Base-by-base conservation (phyloP, 92 coral and sea anemone genomes). In the Porites evermanni region DNA sequence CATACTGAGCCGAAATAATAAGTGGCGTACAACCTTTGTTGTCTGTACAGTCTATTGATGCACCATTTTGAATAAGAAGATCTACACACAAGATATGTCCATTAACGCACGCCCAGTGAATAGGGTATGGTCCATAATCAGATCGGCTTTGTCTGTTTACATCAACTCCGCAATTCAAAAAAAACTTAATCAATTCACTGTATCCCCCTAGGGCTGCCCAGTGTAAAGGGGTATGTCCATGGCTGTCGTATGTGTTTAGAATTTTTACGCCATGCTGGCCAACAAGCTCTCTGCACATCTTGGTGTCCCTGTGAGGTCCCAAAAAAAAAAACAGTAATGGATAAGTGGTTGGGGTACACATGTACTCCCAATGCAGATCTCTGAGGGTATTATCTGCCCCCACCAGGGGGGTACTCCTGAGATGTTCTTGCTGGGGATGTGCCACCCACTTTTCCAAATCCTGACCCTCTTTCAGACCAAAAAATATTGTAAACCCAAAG, bases 21-120 rank as follows among this genome's bases (percentile, higher is more conserved):
- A 96, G 87, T 53, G 99, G 99, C 53, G 99, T 91, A 60, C 99
- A 96, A 17, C 98, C 96, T 78, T 94, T 96, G 75, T 96, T 96
- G 82, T 96, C 99, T 6, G 91, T 82, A 74, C 89, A 81, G 79
- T 96, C 94, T 70, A 96, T 81, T 50, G 88, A 88, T 2, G 96
- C 99, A 53, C 99, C 99, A 83, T 96, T 95, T 85, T 95, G 99
- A 65, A 96, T 75, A 70, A 96, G 90, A 69, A 96, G 90, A 85
- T 96, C 99, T 18, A 96, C 98, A 20, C 96, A 92, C 79, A 92
- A 93, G 77, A 96, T 95, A 69, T 96, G 96, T 19, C 99, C 99
- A 84, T 92, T 90, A 53, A 95, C 95, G 80, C 99, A 96, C 50
- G 99, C 99, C 99, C 99, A 96, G 87, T 96, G 99, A 64, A 96